A percentile compares a stretch with the other conserved stretches of the same genome.
Evolutionary conservation across 2,888 invertebrate genomes (phyloP).

Genomic region (Heliconius sara): DNA sequence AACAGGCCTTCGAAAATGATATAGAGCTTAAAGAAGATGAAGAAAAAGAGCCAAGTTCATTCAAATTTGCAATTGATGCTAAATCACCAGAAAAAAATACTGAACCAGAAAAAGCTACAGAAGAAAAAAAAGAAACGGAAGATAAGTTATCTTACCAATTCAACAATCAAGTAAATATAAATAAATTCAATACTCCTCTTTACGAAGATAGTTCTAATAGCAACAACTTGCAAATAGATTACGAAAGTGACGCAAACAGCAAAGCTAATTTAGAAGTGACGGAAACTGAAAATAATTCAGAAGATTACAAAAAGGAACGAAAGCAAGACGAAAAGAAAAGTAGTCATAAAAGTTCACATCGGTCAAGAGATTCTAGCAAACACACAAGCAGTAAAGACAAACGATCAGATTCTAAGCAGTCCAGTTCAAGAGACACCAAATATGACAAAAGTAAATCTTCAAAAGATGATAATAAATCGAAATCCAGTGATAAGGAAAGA

Average conservation of each 20-base stretch:
- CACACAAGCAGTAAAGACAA: slow-evolving; percentile 75
- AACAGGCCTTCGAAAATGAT: slow-evolving; percentile 76
- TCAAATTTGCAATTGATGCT: slow-evolving; percentile 73
- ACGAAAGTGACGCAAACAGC: slow-evolving; percentile 79
- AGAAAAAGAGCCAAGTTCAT: slow-evolving; percentile 69
- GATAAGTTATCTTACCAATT: slow-evolving; percentile 68
- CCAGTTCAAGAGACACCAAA: slow-evolving; percentile 69
- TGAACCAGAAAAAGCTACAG: slow-evolving; percentile 59
- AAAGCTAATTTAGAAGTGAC: slow-evolving; percentile 68
- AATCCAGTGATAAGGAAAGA: slow-evolving; percentile 66
- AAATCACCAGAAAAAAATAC: slow-evolving; percentile 65
- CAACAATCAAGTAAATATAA: slow-evolving; percentile 72
- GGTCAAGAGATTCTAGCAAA: slow-evolving; percentile 72
- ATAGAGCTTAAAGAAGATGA: slow-evolving; percentile 62
- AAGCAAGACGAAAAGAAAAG: slow-evolving; percentile 68
- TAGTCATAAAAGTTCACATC: slow-evolving; percentile 71
- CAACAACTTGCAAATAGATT: slow-evolving; percentile 75
- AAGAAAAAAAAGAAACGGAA: slow-evolving; percentile 66
- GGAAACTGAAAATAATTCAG: slow-evolving; percentile 65
- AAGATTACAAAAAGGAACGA: slow-evolving; percentile 67
- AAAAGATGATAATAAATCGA: slow-evolving; percentile 72
- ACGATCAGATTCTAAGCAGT: slow-evolving; percentile 70
- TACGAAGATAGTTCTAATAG: slow-evolving; percentile 80
- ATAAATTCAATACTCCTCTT: slow-evolving; percentile 69
- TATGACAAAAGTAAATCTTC: slow-evolving; percentile 67